phyloP scores from a whole-genome alignment of 37 sponge, comb jelly and placozoan species.

The Tethya wilhelma region DNA sequence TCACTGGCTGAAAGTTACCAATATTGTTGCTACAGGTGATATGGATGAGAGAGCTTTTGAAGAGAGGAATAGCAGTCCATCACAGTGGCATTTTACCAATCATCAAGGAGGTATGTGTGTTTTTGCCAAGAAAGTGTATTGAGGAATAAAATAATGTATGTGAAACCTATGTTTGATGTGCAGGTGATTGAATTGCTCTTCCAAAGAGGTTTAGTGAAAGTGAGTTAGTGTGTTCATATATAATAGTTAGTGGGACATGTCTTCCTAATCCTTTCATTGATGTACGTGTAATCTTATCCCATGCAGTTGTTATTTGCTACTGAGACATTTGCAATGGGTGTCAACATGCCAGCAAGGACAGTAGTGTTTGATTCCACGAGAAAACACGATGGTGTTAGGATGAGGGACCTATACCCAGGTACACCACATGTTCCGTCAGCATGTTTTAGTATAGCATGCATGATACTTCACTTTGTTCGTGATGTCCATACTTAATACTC shows the following conservation, averaged over 20 bases:
- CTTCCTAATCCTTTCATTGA: not conserved
- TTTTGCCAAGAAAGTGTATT: too few species aligned
- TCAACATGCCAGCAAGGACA: constrained; percentile 99
- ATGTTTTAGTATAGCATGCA: not conserved
- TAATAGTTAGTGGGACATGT: not conserved
- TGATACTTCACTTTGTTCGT: too few species aligned
- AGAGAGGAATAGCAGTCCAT: constrained; percentile 94
- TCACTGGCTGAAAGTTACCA: not conserved
- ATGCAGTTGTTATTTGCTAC: constrained; percentile 90
- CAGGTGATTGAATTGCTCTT: constrained; percentile 93
- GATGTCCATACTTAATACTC: not conserved
- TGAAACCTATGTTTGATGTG: not conserved
- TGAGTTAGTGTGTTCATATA: constrained; percentile 14
- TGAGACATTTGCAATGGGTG: constrained; percentile 99
- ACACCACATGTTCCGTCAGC: not conserved
- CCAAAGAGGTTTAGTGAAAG: constrained; percentile 88
- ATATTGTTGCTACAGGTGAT: constrained; percentile 43
- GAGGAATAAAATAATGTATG: not conserved
- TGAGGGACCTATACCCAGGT: constrained; percentile 81
- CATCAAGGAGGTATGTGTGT: constrained; percentile 87
- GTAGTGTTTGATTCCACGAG: constrained; percentile 92
- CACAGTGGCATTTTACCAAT: constrained; percentile 98
- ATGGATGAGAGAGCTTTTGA: constrained; percentile 77
- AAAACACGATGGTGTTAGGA: constrained; percentile 88
- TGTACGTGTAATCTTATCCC: not conserved